Evolutionary conservation across 2,113 vertebrate species (phyloP), one percentile per base, ranked within the genome.

Genomic region (Forbesichthys papilliferus): DNA sequence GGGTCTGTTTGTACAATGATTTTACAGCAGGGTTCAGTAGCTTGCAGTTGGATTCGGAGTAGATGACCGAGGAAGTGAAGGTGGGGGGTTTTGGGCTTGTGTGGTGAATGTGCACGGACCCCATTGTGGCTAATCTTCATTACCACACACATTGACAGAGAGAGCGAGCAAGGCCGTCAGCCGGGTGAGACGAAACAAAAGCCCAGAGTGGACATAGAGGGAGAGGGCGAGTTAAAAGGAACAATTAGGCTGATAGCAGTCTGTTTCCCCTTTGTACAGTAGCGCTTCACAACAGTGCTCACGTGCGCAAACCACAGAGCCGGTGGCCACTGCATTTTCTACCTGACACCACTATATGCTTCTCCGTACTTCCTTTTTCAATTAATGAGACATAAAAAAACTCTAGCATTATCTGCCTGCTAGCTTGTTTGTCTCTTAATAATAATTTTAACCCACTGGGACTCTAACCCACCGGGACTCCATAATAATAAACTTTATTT

Each of bases 81-180:
- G 27, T 27, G 33, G 52, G 83, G 85, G 79, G 80, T 78, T 78
- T 73, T 83, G 78, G 0, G 57, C 78, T 83, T 82, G 36, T 42
- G 36, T 42, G 36, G 36, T 81, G 85, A 87, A 85, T 85, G 82
- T 27, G 57, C 36, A 42, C 78, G 81, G 79, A 84, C 84, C 86
- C 82, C 83, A 87, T 89, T 91, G 88, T 82, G 81, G 85, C 88
- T 90, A 91, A 91, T 90, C 89, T 91, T 91, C 87, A 88, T 88
- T 86, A 88, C 83, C 72, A 66, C 84, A 86, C 84, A 90, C 89
- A 89, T 87, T 88, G 87, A 74, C 33, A 63, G 77, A 79, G 80
- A 69, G 49, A 75, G 76, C 88, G 88, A 89, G 84, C 75, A 14
- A 77, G 71, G 72, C 75, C 81, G 81, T 88, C 74, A 77, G 88